Evolutionary conservation across 2,888 invertebrate genomes (phyloP).

Genomic region (Agelastica alni): DNA sequence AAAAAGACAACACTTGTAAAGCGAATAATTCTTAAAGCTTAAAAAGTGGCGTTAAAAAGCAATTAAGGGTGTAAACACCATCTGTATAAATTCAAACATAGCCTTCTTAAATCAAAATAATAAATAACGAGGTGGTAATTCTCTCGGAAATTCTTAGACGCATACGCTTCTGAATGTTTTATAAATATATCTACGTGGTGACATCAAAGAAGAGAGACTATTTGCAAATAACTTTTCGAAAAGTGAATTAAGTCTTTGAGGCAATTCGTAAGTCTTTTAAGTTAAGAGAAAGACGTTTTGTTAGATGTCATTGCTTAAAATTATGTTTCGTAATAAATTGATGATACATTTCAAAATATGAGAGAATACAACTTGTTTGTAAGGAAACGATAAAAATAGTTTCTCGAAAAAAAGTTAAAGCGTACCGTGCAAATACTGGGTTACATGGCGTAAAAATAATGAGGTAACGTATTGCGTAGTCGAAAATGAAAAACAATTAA

Average conservation of each 20-base stretch:
- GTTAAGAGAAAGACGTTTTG: neutral
- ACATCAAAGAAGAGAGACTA: conserved; percentile 40
- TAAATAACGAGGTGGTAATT: conserved; percentile 34
- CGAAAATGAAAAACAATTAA: no score
- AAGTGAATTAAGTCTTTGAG: conserved; percentile 27
- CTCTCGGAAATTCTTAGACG: conserved; percentile 26
- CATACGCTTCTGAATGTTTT: conserved; percentile 26
- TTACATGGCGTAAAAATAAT: no score
- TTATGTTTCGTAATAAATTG: neutral
- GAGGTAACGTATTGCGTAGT: no score
- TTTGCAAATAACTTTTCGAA: conserved; percentile 45
- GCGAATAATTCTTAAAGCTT: conserved; percentile 22
- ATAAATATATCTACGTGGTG: conserved; percentile 38
- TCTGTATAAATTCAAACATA: conserved; percentile 23
- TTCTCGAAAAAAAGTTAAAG: neutral
- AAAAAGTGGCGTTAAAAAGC: conserved; percentile 29
- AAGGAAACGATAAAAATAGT: neutral
- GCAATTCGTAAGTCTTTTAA: conserved; percentile 17
- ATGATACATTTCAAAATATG: no score
- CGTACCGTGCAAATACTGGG: no score
- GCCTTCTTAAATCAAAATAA: conserved; percentile 28
- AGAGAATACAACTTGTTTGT: neutral
- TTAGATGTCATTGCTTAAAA: conserved; percentile 6
- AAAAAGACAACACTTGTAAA: conserved; percentile 16
- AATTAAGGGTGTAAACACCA: conserved; percentile 30